Percentiles rank a stretch among this genome's conserved stretches.
Evolutionary conservation across 2,888 invertebrate genomes (phyloP).

Genomic region (Acanthopleura granulata): DNA sequence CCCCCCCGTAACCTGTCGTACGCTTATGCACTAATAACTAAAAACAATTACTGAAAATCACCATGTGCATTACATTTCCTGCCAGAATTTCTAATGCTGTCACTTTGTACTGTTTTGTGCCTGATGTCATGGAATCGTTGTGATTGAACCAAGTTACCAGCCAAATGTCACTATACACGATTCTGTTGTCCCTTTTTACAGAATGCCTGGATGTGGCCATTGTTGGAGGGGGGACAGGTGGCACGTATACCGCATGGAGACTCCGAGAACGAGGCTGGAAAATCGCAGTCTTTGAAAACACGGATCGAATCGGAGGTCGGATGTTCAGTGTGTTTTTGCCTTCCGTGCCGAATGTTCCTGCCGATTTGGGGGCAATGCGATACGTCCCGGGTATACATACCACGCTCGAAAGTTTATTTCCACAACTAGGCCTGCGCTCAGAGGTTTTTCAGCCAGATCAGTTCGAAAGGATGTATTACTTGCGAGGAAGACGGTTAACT

Average conservation of each 20-base stretch:
- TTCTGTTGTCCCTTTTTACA: too few relatives aligned
- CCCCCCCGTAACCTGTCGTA: too few relatives aligned
- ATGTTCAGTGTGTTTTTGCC: background rate
- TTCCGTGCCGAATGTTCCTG: background rate
- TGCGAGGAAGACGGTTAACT: background rate
- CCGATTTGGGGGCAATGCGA: background rate
- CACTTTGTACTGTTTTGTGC: too few relatives aligned
- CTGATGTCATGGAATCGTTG: too few relatives aligned
- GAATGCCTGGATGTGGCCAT: constrained; percentile 4
- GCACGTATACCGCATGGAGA: background rate
- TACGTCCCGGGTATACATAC: background rate
- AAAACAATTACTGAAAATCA: too few relatives aligned
- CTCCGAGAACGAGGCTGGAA: background rate
- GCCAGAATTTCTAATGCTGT: too few relatives aligned
- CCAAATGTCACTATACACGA: too few relatives aligned
- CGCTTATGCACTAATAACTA: too few relatives aligned
- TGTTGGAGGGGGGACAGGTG: background rate
- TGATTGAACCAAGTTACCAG: too few relatives aligned
- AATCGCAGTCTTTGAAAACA: background rate
- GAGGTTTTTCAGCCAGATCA: background rate
- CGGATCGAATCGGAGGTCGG: constrained; percentile 12
- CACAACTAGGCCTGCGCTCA: background rate
- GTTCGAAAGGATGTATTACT: background rate
- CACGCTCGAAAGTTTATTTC: background rate
- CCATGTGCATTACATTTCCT: too few relatives aligned